Percentiles rank a stretch among this genome's conserved stretches.
phyloP scores from a whole-genome alignment of 2,113 vertebrate species.

The Odobenus rosmarus region DNA sequence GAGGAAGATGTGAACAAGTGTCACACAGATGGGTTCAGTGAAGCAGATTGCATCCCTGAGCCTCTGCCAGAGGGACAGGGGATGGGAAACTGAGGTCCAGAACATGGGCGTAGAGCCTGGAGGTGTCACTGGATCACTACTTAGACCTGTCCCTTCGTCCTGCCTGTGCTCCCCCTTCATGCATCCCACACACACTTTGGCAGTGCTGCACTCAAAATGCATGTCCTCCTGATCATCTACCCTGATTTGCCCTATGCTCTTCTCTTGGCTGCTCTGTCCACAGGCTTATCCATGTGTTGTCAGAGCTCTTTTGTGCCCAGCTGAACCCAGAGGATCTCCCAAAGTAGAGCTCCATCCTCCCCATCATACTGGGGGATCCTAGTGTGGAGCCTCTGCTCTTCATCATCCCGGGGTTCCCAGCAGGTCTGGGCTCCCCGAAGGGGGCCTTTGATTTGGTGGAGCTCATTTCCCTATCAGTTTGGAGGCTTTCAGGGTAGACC shows the following conservation, averaged over 20 bases:
- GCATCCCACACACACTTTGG: neutral
- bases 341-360: neutral
- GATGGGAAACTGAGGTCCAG: neutral
- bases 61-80: neutral
- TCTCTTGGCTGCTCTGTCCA: neutral
- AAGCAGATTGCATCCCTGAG: slow-evolving; percentile 24
- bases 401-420: neutral
- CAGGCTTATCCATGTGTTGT: neutral
- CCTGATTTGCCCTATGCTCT: too few species aligned
- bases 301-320: neutral
- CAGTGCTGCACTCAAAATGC: neutral
- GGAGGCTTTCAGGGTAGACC: neutral
- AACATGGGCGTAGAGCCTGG: neutral
- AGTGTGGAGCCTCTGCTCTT: neutral
- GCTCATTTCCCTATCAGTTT: neutral
- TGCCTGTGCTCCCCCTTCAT: neutral
- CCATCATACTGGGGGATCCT: neutral
- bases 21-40: slow-evolving; percentile 66
- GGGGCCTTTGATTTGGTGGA: neutral
- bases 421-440: neutral
- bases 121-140: neutral
- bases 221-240: neutral
- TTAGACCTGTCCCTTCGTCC: neutral
- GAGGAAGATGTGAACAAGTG: slow-evolving; percentile 68
- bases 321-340: neutral